Evolutionary conservation across 30 jellyfish, hydroid and myxozoan genomes (phyloP).

Genomic region (Turritopsis rubra): DNA sequence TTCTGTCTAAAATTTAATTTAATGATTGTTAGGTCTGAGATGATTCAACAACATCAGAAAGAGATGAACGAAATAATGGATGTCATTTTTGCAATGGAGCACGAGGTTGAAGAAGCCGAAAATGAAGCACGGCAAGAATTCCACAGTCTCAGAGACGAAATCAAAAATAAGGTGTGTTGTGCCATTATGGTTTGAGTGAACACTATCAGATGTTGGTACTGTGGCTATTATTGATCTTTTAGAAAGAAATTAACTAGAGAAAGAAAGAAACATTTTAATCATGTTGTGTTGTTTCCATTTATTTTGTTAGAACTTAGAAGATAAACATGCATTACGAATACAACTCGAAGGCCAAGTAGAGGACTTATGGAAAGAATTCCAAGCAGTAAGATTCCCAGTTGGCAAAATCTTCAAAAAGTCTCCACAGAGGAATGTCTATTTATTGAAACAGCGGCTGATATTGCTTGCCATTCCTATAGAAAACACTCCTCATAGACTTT

Average conservation of each 20-base stretch:
- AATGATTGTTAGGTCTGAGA: conserved; percentile 40
- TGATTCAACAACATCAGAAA: conserved; percentile 57
- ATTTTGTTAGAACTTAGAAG: conserved; percentile 78
- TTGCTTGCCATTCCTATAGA: too few species aligned
- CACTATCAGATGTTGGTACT: too few species aligned
- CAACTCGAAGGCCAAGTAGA: conserved; percentile 97
- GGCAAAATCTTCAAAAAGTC: too few species aligned
- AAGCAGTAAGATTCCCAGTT: conserved; percentile 59
- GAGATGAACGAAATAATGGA: conserved; percentile 83
- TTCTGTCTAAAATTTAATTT: too few species aligned
- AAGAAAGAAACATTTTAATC: background rate
- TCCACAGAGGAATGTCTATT: too few species aligned
- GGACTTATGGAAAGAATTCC: conserved; percentile 92
- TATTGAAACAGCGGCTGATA: too few species aligned
- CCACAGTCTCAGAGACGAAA: conserved; percentile 81
- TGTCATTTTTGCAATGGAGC: conserved; percentile 87
- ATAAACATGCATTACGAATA: conserved; percentile 87
- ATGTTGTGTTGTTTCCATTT: background rate
- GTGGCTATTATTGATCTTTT: too few species aligned
- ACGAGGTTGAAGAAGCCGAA: conserved; percentile 80
- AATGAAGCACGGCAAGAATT: conserved; percentile 82
- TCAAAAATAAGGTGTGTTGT: conserved; percentile 66
- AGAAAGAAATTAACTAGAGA: background rate
- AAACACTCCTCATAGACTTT: too few species aligned
- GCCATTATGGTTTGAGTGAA: too few species aligned